Base-by-base conservation (phyloP, 2,797 vertebrate species). In the Melanotaenia pygmaea region DNA sequence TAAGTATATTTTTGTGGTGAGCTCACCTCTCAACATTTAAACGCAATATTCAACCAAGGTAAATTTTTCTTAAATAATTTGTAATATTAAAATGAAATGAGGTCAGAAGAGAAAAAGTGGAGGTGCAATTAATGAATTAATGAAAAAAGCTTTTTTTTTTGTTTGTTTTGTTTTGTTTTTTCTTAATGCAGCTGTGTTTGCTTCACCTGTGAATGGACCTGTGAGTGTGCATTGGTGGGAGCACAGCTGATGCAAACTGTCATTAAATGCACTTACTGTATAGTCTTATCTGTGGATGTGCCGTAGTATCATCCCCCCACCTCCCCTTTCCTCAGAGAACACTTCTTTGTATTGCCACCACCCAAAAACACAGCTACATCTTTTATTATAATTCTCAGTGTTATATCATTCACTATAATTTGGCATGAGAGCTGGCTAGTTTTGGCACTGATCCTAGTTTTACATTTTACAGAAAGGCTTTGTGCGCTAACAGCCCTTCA, bases 361-460 rank as follows among this genome's bases (percentile, higher is more conserved):
- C 57, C n/a, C 30, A 65, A 66, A 86, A 72, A 14, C 77, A 77
- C 70, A 71, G 70, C 84, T 83, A 80, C 70, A 73, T 72, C 73
- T 74, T 67, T 57, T 56, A 61, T 77, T 59, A 30, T 67, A 70
- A 71, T 83, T 66, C 62, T 72, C 47, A 20, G 59, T 73, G 76
- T 78, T 71, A 71, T 65, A 76, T 82, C 74, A 67, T 67, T 81
- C 57, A 53, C 80, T 22, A 76, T 45, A 76, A 82, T 82, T 90
- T 93, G 86, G 87, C 81, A 77, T 70, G 57, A 86, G 69, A 85
- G 74, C 84, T 76, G 60, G 67, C 66, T 65, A 54, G 63, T 72
- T 89, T 88, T 91, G 86, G 84, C 86, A 89, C 86, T 40, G 53
- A 54, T 88, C 75, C 72, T 71, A 43, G 74, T 81, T 83, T 80